Base-by-base conservation (phyloP, 2,888 invertebrate species). In the Agrotis ipsilon region DNA sequence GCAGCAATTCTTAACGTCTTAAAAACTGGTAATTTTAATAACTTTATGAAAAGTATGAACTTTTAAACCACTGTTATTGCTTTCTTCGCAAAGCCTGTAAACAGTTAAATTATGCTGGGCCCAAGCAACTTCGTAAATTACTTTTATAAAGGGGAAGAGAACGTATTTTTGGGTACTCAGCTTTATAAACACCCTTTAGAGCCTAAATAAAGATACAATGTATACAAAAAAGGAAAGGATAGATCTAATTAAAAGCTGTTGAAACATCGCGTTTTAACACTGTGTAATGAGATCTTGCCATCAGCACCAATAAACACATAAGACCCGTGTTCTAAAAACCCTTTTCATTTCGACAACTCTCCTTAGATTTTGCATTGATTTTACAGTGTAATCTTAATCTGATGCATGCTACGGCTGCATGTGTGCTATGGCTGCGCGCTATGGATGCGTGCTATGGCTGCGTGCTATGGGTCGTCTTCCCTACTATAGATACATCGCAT, bases 31-130 rank as follows among this genome's bases (percentile, higher is more conserved):
- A 58, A 64, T 78, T 81, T 81, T 75, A 81, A 74, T 77, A 78
- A 82, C 61, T 80, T 72, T 58, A 78, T 72, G 60, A 58, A 73
- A 78, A 74, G 54, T 71, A 77, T 75, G 67, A 68, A 72, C 55
- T 82, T 79, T 64, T 71, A 75, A 82, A 72, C 72, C 78, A 75
- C 72, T 72, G 77, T 82, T 83, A 82, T 82, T 84, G 70, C 70
- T 81, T 77, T 39, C 58, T 59, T 68, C 60, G 60, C 63, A 73
- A 80, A 80, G 73, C 65, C 78, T 62, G 65, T 78, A 82, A 80
- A 78, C 81, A 81, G 69, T 74, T 75, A 71, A 81, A 72, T 83
- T 78, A 74, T 67, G 57, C 81, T 48, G 71, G 77, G 49, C 66
- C 65, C 70, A 61, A 54, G 54, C 60, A 83, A 81, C 78, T 82